phyloP scores from a whole-genome alignment of 2,888 invertebrate genomes.

The Tetropium fuscum region DNA sequence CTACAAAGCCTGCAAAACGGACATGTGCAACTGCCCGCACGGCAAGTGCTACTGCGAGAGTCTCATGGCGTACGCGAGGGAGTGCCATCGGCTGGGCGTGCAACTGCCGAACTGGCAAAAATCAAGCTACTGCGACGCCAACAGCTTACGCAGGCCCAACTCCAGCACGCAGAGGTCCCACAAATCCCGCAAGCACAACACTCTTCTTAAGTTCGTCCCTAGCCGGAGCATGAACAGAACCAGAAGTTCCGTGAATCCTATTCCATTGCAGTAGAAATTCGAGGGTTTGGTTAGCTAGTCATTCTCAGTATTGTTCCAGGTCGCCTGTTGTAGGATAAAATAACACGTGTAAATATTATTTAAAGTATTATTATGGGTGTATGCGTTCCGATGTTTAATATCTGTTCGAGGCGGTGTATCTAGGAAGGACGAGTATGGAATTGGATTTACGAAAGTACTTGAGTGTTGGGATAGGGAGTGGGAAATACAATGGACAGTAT shows the following conservation, averaged over 20 bases:
- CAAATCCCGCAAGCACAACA: slow-evolving; percentile 18
- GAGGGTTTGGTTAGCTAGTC: slow-evolving; percentile 55
- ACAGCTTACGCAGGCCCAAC: slow-evolving; percentile 18
- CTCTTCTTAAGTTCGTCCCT: slow-evolving; percentile 20
- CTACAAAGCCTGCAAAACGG: slow-evolving; percentile 84
- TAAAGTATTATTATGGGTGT: slow-evolving; percentile 44
- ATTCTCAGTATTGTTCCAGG: slow-evolving; percentile 59
- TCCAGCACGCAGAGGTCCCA: slow-evolving; percentile 18
- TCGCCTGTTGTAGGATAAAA: slow-evolving; percentile 32
- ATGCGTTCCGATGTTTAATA: too few relatives aligned
- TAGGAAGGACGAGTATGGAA: too few relatives aligned
- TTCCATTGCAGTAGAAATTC: slow-evolving; percentile 10
- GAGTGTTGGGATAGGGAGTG: too few relatives aligned
- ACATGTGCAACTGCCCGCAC: slow-evolving; percentile 85
- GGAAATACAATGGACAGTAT: too few relatives aligned
- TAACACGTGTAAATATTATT: slow-evolving; percentile 40
- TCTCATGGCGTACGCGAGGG: slow-evolving; percentile 89
- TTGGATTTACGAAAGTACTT: too few relatives aligned
- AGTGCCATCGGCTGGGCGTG: slow-evolving; percentile 84
- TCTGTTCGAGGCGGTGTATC: too few relatives aligned
- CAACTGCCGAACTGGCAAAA: slow-evolving; percentile 79
- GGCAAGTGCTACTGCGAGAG: slow-evolving; percentile 90
- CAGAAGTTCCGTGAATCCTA: slow-evolving; percentile 26
- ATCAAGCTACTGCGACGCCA: slow-evolving; percentile 52
- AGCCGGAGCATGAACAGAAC: slow-evolving; percentile 34